These are phyloP conservation scores for Lepidurus packardi DNA, from an alignment of 1,140 invertebrate species.

Conservation along the genomic window DNA sequence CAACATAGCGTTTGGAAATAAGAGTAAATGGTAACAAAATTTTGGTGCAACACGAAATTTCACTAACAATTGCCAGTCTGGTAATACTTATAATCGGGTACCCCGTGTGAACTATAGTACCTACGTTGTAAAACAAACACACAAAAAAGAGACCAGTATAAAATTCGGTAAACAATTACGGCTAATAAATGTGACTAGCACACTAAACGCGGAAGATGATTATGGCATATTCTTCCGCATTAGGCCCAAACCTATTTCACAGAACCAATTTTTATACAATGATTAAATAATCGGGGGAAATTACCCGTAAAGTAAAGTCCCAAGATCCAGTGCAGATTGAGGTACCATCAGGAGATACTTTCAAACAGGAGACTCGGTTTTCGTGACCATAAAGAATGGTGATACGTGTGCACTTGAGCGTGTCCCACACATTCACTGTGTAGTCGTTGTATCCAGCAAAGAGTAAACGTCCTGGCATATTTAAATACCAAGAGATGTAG, in stretches of 20 bases:
- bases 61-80: neutral
- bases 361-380: slow-evolving; percentile 86
- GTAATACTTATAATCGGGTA: too few relatives aligned
- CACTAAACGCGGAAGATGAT: neutral
- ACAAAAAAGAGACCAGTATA: neutral
- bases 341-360: slow-evolving; percentile 95
- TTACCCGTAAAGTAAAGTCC: slow-evolving; percentile 90
- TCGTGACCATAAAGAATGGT: slow-evolving; percentile 95
- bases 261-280: neutral
- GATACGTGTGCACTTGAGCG: slow-evolving; percentile 84
- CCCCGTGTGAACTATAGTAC: too few relatives aligned
- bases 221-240: neutral
- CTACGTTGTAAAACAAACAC: too few relatives aligned
- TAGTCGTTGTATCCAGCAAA: slow-evolving; percentile 99
- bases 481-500: slow-evolving; percentile 31
- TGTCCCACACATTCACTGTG: slow-evolving; percentile 98
- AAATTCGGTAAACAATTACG: neutral
- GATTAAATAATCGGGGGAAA: slow-evolving; percentile 19
- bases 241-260: slow-evolving; percentile 32
- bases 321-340: slow-evolving; percentile 95
- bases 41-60: neutral
- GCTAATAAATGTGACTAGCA: slow-evolving; percentile 24
- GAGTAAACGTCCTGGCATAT: slow-evolving; percentile 67
- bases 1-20: too few relatives aligned
- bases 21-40: too few relatives aligned